Evolutionary conservation across 2,113 vertebrate species (phyloP), one percentile per base, ranked within the genome.

Genomic region (Monarcha castaneiventris): DNA sequence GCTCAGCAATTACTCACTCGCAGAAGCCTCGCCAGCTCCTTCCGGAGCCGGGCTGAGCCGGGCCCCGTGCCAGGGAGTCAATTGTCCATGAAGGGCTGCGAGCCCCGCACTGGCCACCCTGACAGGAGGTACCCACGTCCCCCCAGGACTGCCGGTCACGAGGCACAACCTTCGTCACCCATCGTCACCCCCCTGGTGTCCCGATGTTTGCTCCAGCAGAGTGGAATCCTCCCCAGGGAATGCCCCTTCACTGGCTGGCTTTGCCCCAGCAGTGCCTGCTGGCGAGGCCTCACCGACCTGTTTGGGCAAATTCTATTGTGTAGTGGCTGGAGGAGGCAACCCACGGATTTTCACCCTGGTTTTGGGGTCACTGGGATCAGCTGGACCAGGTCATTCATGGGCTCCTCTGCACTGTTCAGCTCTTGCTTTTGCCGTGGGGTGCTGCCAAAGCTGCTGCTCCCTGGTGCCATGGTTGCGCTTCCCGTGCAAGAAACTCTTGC

Each of bases 101-200:
- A 82, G 27, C 26, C 41, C 61, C 7, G 1, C 0, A 16, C 56
- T 2, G 6, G 35, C 46, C 8, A 3, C 54, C 18, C 21, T 33
- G 32, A 11, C 9, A 15, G 39, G 62, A 85, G 27, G 33, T 33
- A 16, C n/a, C 46, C 2, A 0, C 2, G 29, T 58, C 5, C 66
- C 83, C 43, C 63, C 13, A 8, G 35, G 1, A 8, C 68, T 9
- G 2, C 33, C 0, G 3, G n/a, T 21, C 37, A 43, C 0, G 1
- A 59, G 63, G 7, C 0, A 0, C 30, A 69, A 54, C 46, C 48
- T n/a, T n/a, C n/a, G n/a, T n/a, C n/a, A n/a, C 8, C 30, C 27
- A 2, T 13, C 6, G 0, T 8, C 7, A 3, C 3, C 35, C 5
- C 1, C 11, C 15, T 27, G 3, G 2, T 6, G 6, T 26, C 33